A percentile compares a stretch with the other conserved stretches of the same genome.
Conservation (phyloP, 2,797 vertebrate genomes). For the Helarctos malayanus region DNA sequence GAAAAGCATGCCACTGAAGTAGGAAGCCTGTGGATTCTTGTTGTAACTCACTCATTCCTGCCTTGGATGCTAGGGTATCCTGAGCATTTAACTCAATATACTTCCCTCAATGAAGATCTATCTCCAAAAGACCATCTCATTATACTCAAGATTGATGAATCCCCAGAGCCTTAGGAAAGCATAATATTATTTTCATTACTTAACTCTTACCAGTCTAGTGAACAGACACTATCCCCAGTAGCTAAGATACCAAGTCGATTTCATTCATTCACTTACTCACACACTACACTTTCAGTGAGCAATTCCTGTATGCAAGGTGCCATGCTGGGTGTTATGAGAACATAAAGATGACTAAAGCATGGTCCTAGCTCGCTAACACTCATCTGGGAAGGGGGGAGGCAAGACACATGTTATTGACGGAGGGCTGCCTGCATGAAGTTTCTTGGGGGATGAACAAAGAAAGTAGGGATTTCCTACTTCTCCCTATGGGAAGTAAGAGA, state of each 20-base stretch:
- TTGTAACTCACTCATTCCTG: not conserved
- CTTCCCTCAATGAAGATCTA: not conserved
- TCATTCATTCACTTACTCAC: not conserved
- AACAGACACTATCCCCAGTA: not conserved
- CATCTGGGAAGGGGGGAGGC: not conserved
- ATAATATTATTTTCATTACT: not conserved
- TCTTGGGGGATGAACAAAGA: not conserved
- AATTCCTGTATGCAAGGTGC: not conserved
- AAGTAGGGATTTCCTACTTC: not conserved
- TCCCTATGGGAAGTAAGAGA: not conserved
- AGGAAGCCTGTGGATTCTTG: not conserved
- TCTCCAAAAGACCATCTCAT: not conserved
- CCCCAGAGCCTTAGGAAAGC: not conserved
- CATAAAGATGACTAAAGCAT: not conserved
- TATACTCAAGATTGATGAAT: not conserved
- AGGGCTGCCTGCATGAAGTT: not conserved
- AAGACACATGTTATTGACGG: not conserved
- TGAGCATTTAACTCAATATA: not conserved
- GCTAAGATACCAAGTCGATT: not conserved
- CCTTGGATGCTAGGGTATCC: not conserved
- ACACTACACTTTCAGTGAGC: not conserved
- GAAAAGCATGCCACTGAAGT: not conserved
- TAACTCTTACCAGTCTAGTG: not conserved
- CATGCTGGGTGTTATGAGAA: not conserved
- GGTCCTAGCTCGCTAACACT: not conserved